Evolutionary conservation across 1,140 invertebrate genomes (phyloP), one percentile per base, ranked within the genome.

Genomic region (Fragariocoptes setiger): DNA sequence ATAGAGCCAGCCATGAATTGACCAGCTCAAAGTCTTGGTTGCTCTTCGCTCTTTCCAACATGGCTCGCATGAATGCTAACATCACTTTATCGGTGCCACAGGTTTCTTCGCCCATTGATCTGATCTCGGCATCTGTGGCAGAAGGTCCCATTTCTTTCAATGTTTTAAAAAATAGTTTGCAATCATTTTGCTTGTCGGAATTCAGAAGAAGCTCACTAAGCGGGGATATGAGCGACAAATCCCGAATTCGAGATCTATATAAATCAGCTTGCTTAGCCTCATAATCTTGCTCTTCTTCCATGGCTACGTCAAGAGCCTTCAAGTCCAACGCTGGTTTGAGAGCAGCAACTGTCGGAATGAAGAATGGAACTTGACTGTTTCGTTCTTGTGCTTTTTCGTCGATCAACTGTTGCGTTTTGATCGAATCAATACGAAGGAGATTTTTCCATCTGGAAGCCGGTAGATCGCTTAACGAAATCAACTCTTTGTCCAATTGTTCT

Each of bases 401-500:
- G 14, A 13, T 8, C 35, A 42, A 8, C 8, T 38, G 18, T 16
- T 35, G 43, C 46, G 70, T 69, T 54, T 76, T 83, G 1, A 95
- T 76, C 1, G 76, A 58, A 51, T 94, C 83, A 36, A 95, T 62
- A 56, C 85, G 70, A 0, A 94, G 60, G 3, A 97, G 57, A 61
- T 90, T 90, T 39, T 80, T 69, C 90, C 86, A 95, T 52, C 77
- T 68, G 0, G 80, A 83, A 17, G 71, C 68, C 0, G 85, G 68
- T 35, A 90, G 57, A 2, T 69, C 64, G 0, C 83, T 88, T 45
- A 92, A 59, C 0, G 82, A 88, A 12, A 94, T 67, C 1, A 94
- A 59, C 48, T 83, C 69, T 20, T 68, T 54, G 31, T 65, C 65
- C 35, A 92, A 68, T 61, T 90, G 80, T 49, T 72, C 68, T 0